phyloP scores from a whole-genome alignment of 2,888 invertebrate species.

The Diplazon laetatorius region DNA sequence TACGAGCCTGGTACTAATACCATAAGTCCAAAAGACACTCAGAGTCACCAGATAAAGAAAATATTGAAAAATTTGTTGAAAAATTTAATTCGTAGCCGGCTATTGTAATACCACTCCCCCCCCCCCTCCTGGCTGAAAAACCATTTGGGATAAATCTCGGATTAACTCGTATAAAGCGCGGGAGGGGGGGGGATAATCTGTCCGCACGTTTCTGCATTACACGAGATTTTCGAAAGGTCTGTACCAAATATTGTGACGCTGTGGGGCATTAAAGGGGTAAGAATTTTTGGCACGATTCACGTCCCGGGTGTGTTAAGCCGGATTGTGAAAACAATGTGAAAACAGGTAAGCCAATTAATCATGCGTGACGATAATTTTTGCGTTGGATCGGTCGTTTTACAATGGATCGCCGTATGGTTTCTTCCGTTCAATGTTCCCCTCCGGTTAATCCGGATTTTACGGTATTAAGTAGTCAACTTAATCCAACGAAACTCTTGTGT shows the following conservation, averaged over 20 bases:
- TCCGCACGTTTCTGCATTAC: constrained; percentile 44
- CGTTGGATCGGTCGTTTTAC: not conserved
- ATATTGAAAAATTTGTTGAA: not conserved
- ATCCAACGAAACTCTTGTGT: constrained; percentile 21
- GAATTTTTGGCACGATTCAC: constrained; percentile 48
- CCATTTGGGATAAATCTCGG: constrained; percentile 39
- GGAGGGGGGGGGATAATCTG: constrained; percentile 42
- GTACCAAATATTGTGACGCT: constrained; percentile 67
- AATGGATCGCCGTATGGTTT: not conserved
- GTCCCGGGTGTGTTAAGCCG: constrained; percentile 29
- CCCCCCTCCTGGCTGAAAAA: no score
- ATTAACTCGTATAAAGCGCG: constrained; percentile 39
- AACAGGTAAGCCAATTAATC: constrained; percentile 65
- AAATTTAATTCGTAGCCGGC: not conserved
- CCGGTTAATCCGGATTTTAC: constrained; percentile 36
- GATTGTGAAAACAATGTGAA: constrained; percentile 61
- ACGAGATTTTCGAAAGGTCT: constrained; percentile 42
- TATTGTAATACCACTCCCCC: not conserved
- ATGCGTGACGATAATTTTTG: constrained; percentile 41
- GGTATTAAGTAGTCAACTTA: constrained; percentile 33
- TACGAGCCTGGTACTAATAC: constrained; percentile 1
- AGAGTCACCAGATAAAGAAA: constrained; percentile 5
- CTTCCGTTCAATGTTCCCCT: not conserved
- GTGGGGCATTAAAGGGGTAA: constrained; percentile 34
- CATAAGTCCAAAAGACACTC: not conserved